Conservation (phyloP, 2,888 invertebrate species). For the Parnassius smintheus region DNA sequence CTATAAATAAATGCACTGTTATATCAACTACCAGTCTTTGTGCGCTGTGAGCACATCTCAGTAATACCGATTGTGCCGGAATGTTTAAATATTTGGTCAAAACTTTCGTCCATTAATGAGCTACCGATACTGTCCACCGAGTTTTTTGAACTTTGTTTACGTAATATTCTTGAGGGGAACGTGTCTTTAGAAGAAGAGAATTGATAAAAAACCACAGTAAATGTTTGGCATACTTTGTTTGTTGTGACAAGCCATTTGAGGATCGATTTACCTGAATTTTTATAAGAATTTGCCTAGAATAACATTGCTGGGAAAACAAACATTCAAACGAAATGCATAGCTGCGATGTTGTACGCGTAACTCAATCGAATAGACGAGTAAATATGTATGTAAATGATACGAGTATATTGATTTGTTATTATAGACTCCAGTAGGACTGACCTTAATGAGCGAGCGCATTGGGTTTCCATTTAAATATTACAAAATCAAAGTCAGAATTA, state of each 20-base stretch:
- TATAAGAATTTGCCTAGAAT: slow-evolving; percentile 62
- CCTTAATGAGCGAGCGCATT: slow-evolving; percentile 22
- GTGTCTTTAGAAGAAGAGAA: slow-evolving; percentile 49
- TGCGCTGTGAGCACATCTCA: slow-evolving; percentile 50
- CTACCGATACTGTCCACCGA: slow-evolving; percentile 64
- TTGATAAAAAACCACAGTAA: slow-evolving; percentile 2
- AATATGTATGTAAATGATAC: slow-evolving; percentile 45
- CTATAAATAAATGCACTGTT: slow-evolving; percentile 63
- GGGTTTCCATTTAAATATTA: slow-evolving; percentile 10
- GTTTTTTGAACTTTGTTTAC: slow-evolving; percentile 65
- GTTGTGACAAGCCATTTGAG: slow-evolving; percentile 53
- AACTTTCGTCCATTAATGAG: slow-evolving; percentile 77
- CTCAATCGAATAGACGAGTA: slow-evolving; percentile 45
- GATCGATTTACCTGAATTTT: slow-evolving; percentile 60
- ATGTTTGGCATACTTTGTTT: slow-evolving; percentile 51
- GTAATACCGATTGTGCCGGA: slow-evolving; percentile 69
- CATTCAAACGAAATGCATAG: slow-evolving; percentile 33
- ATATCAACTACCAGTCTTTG: slow-evolving; percentile 77
- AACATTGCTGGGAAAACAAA: slow-evolving; percentile 68
- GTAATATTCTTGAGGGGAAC: slow-evolving; percentile 56
- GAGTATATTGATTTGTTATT: slow-evolving; percentile 31
- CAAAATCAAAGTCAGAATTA: not conserved
- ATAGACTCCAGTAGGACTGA: slow-evolving; percentile 12
- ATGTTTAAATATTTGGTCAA: slow-evolving; percentile 73
- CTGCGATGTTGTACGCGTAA: slow-evolving; percentile 40